Percentiles rank a stretch among this genome's conserved stretches.
Evolutionary conservation across 2,888 invertebrate species (phyloP).

Genomic region (Enchytraeus crypticus): DNA sequence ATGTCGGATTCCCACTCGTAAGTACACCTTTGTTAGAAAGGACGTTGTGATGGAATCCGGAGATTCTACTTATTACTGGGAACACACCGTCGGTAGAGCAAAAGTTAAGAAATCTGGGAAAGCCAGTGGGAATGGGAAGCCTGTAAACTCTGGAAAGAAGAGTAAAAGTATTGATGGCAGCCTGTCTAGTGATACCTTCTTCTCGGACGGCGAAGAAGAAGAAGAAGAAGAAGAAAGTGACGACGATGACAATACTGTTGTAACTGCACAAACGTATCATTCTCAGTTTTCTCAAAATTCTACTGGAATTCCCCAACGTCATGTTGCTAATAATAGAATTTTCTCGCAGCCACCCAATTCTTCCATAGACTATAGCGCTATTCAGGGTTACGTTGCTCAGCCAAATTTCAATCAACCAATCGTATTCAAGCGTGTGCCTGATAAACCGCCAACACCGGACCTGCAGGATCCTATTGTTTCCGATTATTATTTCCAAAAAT

Average conservation of each 20-base stretch:
- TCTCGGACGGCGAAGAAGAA: background rate
- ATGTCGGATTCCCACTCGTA: too few relatives aligned
- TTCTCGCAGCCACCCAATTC: background rate
- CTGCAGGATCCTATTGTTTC: background rate
- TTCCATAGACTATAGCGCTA: background rate
- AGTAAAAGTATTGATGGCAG: too few relatives aligned
- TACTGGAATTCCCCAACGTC: background rate
- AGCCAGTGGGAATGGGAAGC: too few relatives aligned
- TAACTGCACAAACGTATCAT: background rate
- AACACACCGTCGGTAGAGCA: too few relatives aligned
- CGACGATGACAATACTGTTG: constrained; percentile 1
- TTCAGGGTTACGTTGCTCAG: background rate
- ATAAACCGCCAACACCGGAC: too few relatives aligned
- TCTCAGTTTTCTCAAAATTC: too few relatives aligned
- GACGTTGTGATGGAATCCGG: too few relatives aligned
- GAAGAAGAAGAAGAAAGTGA: background rate
- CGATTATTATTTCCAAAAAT: constrained; percentile 3
- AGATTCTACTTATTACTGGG: too few relatives aligned
- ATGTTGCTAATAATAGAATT: too few relatives aligned
- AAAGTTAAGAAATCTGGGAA: too few relatives aligned
- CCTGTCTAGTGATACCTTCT: background rate
- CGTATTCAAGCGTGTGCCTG: background rate
- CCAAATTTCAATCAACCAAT: background rate
- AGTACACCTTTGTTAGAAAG: too few relatives aligned
- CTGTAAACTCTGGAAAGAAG: too few relatives aligned